Conservation (phyloP, 2,113 vertebrate species). For the Toxostoma redivivum region DNA sequence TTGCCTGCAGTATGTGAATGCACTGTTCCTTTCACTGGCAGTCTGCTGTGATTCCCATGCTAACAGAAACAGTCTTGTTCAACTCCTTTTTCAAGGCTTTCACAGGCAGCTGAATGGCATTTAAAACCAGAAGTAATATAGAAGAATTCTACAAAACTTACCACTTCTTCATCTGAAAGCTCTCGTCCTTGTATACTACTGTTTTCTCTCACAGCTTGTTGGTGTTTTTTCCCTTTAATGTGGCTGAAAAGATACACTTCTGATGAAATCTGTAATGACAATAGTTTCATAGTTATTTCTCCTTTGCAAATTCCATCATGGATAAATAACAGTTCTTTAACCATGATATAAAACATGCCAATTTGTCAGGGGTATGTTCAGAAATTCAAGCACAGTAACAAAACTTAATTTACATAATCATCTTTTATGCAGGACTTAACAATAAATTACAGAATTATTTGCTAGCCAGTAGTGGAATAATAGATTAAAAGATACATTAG, state of each 20-base stretch:
- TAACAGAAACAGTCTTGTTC: not conserved
- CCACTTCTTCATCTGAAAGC: conserved; percentile 99
- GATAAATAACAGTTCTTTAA: not conserved
- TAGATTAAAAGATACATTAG: not conserved
- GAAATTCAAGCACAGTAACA: not conserved
- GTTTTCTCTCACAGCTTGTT: conserved; percentile 94
- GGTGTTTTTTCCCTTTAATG: conserved; percentile 94
- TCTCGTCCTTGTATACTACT: conserved; percentile 98
- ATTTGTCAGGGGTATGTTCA: not conserved
- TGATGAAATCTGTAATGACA: conserved; percentile 89
- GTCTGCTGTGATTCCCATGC: not conserved
- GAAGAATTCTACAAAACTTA: conserved; percentile 63
- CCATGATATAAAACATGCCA: not conserved
- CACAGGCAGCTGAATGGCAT: not conserved
- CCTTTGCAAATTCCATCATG: not conserved
- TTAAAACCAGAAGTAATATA: not conserved
- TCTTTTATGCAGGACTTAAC: not conserved
- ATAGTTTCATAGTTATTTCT: not conserved
- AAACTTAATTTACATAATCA: not conserved
- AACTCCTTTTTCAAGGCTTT: not conserved
- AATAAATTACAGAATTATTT: not conserved
- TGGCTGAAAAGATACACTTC: conserved; percentile 99
- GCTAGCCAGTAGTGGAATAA: not conserved
- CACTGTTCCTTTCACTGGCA: not conserved
- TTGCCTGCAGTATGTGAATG: not conserved